Evolutionary conservation across 2,888 invertebrate species (phyloP).

Genomic region (Chelonus formosanus): DNA sequence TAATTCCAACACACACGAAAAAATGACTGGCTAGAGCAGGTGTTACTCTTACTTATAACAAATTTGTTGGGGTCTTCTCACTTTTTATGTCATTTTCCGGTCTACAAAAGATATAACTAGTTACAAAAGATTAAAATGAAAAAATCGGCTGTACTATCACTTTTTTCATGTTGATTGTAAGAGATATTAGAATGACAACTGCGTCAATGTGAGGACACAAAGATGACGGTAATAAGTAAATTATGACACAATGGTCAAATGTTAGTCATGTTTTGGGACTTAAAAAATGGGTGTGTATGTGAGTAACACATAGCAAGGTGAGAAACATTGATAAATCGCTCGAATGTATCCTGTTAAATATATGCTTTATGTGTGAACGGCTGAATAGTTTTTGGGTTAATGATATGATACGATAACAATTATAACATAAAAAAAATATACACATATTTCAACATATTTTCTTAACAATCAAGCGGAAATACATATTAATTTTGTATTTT

Average conservation of each 20-base stretch:
- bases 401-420: not conserved
- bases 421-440: not conserved
- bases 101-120: slow-evolving; percentile 7
- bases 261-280: slow-evolving; percentile 23
- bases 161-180: not conserved
- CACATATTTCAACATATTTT: too few relatives aligned
- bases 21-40: not conserved
- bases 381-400: slow-evolving; percentile 45
- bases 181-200: slow-evolving; percentile 1
- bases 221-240: slow-evolving; percentile 19
- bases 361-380: slow-evolving; percentile 44
- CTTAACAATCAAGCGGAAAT: too few relatives aligned
- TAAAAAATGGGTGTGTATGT: slow-evolving; percentile 30
- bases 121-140: slow-evolving; percentile 3
- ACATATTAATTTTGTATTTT: too few relatives aligned
- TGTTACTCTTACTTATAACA: slow-evolving; percentile 2
- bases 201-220: not conserved
- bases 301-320: not conserved
- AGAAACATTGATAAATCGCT: not conserved
- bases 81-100: not conserved
- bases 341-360: slow-evolving; percentile 58
- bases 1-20: not conserved
- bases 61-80: not conserved
- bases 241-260: slow-evolving; percentile 29
- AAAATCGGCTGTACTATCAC: not conserved